Evolutionary conservation across 2,888 invertebrate genomes (phyloP).

Genomic region (Microctonus hyperodae): DNA sequence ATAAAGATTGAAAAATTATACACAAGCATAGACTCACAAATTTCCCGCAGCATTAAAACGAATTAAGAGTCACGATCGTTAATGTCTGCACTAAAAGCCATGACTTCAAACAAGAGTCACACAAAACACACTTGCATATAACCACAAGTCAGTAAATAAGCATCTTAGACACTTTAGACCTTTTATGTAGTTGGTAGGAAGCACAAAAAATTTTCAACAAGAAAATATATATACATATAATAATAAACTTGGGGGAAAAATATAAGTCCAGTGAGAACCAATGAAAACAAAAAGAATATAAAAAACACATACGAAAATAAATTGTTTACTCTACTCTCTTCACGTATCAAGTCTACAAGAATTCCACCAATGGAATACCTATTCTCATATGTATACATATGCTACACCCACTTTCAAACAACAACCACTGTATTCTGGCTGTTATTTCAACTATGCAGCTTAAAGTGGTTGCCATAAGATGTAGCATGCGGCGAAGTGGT

Average conservation of each 20-base stretch:
- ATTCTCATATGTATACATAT: background rate
- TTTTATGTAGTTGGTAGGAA: background rate
- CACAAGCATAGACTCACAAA: slow-evolving; percentile 41
- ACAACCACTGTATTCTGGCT: background rate
- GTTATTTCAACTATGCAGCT: background rate
- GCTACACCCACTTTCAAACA: background rate
- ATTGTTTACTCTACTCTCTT: background rate
- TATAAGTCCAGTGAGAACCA: background rate
- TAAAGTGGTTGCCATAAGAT: background rate
- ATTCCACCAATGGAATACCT: background rate
- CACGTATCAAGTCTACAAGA: background rate
- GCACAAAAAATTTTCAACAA: background rate
- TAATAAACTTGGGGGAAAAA: background rate
- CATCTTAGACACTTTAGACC: background rate
- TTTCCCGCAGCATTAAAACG: slow-evolving; percentile 38
- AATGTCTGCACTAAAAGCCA: slow-evolving; percentile 37
- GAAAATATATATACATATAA: background rate
- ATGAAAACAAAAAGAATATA: background rate
- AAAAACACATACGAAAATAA: background rate
- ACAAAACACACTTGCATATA: slow-evolving; percentile 14
- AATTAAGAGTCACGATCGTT: slow-evolving; percentile 47
- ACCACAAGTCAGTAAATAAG: background rate
- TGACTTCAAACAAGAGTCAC: background rate
- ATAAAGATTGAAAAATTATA: slow-evolving; percentile 47
- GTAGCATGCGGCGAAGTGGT: slow-evolving; percentile 14